These are phyloP conservation scores for Calyptommatus sinebrachiatus DNA, from an alignment of 2,113 vertebrate species.

Conservation along the genomic window DNA sequence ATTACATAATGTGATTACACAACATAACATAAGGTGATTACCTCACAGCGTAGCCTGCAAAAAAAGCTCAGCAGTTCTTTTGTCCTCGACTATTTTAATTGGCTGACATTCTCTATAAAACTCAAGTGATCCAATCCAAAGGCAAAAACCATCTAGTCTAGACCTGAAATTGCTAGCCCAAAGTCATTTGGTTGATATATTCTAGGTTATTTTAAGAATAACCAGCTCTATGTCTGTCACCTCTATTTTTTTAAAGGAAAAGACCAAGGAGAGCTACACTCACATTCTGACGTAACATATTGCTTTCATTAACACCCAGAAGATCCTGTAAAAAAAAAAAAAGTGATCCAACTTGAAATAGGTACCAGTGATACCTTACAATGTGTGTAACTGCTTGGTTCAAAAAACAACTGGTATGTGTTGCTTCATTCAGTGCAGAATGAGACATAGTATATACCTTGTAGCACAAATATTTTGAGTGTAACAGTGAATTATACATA, in stretches of 20 bases:
- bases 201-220: background rate
- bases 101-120: background rate
- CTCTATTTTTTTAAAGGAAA: background rate
- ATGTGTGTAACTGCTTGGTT: background rate
- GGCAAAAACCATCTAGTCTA: background rate
- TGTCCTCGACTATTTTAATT: background rate
- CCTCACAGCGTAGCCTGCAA: background rate
- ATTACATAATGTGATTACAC: background rate
- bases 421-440: no score
- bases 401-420: background rate
- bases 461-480: no score
- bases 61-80: background rate
- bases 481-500: no score
- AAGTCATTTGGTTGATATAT: background rate
- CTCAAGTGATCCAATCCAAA: background rate
- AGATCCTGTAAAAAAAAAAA: background rate
- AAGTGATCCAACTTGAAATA: background rate
- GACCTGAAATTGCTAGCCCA: background rate
- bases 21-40: background rate
- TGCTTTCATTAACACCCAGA: background rate
- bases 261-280: background rate
- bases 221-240: background rate
- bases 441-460: no score
- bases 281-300: background rate
- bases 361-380: background rate